Percentiles rank a stretch among this genome's conserved stretches.
Conservation (phyloP, 1,140 invertebrate genomes). For the Drosophila santomea region DNA sequence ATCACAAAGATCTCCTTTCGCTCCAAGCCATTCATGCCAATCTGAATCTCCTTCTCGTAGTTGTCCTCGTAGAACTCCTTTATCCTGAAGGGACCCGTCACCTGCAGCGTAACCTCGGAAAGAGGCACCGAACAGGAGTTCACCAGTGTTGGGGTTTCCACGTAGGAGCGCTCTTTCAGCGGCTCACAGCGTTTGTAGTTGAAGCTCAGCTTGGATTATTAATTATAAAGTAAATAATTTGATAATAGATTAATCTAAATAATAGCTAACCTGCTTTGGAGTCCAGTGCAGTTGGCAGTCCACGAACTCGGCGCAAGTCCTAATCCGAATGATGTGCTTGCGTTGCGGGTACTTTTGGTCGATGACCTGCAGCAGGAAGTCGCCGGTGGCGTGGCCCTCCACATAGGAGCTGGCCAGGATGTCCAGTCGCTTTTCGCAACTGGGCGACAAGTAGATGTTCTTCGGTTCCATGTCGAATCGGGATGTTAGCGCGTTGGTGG, state of each 20-base stretch:
- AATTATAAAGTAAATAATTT: no score
- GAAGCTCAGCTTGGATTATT: constrained; percentile 27
- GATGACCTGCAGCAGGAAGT: constrained; percentile 63
- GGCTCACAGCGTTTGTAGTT: constrained; percentile 58
- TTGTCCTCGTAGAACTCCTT: constrained; percentile 63
- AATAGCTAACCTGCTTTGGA: constrained; percentile 18
- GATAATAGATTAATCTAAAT: no score
- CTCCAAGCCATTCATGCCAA: constrained; percentile 27
- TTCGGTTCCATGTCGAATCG: constrained; percentile 68
- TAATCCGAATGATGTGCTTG: constrained; percentile 51
- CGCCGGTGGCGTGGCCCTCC: constrained; percentile 32
- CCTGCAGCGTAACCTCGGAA: constrained; percentile 39
- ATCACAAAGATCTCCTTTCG: constrained; percentile 63
- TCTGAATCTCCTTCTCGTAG: constrained; percentile 40
- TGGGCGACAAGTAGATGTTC: constrained; percentile 31
- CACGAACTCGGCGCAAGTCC: constrained; percentile 41
- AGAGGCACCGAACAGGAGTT: constrained; percentile 33
- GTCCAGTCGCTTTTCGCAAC: constrained; percentile 16
- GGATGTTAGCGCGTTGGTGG: constrained; percentile 34
- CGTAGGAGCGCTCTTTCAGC: constrained; percentile 45
- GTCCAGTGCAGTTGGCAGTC: constrained; percentile 57
- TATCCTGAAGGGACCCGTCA: constrained; percentile 64
- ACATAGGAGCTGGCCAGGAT: constrained; percentile 58
- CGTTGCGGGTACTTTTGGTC: constrained; percentile 60
- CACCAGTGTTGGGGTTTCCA: constrained; percentile 28